Base-by-base conservation (phyloP, 2,113 vertebrate species). In the Anguilla japonica region DNA sequence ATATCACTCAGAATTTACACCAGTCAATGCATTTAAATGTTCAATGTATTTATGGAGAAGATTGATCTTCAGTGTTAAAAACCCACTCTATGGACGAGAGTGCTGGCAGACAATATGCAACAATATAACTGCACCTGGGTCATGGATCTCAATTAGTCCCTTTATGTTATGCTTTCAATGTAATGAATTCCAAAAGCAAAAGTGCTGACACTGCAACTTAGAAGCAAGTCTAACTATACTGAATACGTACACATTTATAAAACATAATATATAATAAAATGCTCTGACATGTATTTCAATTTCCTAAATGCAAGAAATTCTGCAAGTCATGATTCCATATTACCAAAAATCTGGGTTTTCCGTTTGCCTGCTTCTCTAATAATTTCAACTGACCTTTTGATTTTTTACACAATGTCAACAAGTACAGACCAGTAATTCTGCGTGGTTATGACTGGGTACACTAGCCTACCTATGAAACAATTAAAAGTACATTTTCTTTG, bases 361-460 rank as follows among this genome's bases (percentile, higher is more conserved):
- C 9, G 56, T 60, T 67, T 26, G 60, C 60, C 60, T 22, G 5
- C 60, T 67, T 67, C 22, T 67, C 5, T 2, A 22, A 20, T 67
- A 67, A 67, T 63, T 63, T 63, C 56, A 34, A 56, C 22, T 84
- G 57, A 84, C 83, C 83, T 84, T 84, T 67, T 53, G 34, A 63
- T 34, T 82, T 87, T 84, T 84, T 6, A 84, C 39, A 60, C 57
- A 84, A 63, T 87, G 82, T 87, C 67, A 87, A 22, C 13, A 14
- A 7, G 29, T 63, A 91, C 53, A 41, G 71, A 75, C 60, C 82
- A 86, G 71, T 41, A 84, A n/a, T 29, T 81, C 16, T 80, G 50
- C 29, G 15, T 57, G 84, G 81, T 53, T 78, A 84, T 2, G 16
- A 81, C 41, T 22, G 22, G 50, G 84, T n/a, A 13, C 7, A 53